Evolutionary conservation across 2,888 invertebrate genomes (phyloP).

Genomic region (Latheticus oryzae): DNA sequence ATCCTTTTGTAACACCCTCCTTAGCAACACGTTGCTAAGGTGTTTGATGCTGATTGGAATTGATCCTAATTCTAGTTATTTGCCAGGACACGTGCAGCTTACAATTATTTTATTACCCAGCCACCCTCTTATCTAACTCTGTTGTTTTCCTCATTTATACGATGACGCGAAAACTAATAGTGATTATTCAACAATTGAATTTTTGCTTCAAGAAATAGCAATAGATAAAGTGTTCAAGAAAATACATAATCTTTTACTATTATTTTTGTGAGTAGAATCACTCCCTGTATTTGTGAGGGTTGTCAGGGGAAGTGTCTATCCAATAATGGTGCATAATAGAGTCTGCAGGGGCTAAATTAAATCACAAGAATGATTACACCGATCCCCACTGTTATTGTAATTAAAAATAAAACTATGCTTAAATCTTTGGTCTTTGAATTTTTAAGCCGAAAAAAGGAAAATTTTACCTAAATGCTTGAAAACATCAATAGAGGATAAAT

Average conservation of each 20-base stretch:
- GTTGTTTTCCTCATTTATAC: neutral
- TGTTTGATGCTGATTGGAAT: conserved; percentile 50
- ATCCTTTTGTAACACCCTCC: conserved; percentile 23
- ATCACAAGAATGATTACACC: conserved; percentile 44
- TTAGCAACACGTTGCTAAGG: conserved; percentile 48
- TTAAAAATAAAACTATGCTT: conserved; percentile 9
- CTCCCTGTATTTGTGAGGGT: too few species aligned
- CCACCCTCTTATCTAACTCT: too few species aligned
- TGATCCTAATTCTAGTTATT: conserved; percentile 53
- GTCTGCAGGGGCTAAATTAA: conserved; percentile 46
- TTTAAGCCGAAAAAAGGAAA: conserved; percentile 3
- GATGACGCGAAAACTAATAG: neutral
- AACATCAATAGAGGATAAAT: conserved; percentile 16
- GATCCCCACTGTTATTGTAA: conserved; percentile 19
- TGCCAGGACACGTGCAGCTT: conserved; percentile 49
- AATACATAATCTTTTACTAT: too few species aligned
- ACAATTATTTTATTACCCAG: conserved; percentile 43
- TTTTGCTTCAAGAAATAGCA: too few species aligned
- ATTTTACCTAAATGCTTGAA: conserved; percentile 25
- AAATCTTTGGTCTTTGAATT: too few species aligned
- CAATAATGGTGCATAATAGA: conserved; percentile 44
- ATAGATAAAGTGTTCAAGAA: too few species aligned
- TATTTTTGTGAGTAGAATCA: too few species aligned
- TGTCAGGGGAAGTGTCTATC: conserved; percentile 43
- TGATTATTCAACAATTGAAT: too few species aligned